Conservation (phyloP, 2,888 invertebrate species). For the Chydorus sphaericus region DNA sequence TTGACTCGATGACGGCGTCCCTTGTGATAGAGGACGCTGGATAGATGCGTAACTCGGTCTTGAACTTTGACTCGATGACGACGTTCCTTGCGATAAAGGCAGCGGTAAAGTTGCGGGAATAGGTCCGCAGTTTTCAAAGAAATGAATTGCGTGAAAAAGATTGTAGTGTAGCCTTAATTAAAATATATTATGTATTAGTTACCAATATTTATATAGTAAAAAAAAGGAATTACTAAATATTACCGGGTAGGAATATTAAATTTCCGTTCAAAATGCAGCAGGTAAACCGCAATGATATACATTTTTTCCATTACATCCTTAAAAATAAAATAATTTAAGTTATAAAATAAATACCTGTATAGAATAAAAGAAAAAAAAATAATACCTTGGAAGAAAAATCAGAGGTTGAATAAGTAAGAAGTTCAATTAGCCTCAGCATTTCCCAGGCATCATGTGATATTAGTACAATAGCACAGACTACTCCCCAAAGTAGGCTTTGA, state of each 20-base stretch:
- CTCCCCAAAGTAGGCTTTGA: neutral
- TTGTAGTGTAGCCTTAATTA: conserved; percentile 7
- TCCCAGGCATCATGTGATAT: neutral
- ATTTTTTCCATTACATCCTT: conserved; percentile 2
- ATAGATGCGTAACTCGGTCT: neutral
- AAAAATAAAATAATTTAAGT: neutral
- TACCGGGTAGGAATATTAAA: conserved; percentile 9
- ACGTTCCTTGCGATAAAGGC: too few species aligned
- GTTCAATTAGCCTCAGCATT: neutral
- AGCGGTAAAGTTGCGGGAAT: too few species aligned
- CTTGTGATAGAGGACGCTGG: too few species aligned
- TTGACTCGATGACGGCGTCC: too few species aligned
- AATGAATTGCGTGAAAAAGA: neutral
- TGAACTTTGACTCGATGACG: too few species aligned
- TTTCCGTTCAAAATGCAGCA: neutral
- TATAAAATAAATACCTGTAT: neutral
- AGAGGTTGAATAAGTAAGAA: neutral
- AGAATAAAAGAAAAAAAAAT: neutral
- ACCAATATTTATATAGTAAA: neutral
- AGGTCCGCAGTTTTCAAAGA: neutral
- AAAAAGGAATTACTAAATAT: neutral
- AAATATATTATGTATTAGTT: too few species aligned
- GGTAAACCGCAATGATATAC: neutral
- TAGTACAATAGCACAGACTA: neutral
- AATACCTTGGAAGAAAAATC: neutral